Conservation (phyloP, 1,140 invertebrate genomes). For the Drosophila setifemur region DNA sequence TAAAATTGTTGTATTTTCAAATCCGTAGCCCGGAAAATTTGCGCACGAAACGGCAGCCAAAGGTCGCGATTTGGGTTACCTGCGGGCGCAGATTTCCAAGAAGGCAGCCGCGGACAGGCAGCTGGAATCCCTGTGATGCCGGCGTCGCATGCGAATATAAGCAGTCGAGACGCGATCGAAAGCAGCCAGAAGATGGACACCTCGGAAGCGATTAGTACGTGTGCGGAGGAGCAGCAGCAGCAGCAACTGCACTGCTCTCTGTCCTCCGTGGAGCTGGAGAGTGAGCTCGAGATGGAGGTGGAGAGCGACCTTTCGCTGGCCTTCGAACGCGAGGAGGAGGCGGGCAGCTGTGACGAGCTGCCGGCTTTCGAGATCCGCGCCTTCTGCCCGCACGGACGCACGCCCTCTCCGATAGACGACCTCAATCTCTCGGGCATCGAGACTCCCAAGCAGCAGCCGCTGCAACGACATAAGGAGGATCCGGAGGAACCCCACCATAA, state of each 20-base stretch:
- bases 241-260: conserved; percentile 61
- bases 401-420: conserved; percentile 76
- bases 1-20: conserved; percentile 21
- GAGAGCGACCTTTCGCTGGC: conserved; percentile 72
- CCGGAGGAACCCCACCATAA: conserved; percentile 19
- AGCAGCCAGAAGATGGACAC: conserved; percentile 50
- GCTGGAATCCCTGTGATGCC: neutral
- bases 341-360: conserved; percentile 63
- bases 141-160: conserved; percentile 28
- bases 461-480: conserved; percentile 7
- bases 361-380: conserved; percentile 74
- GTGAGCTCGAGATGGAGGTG: conserved; percentile 49
- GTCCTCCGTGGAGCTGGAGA: conserved; percentile 67
- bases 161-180: conserved; percentile 2
- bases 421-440: conserved; percentile 44
- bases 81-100: conserved; percentile 19
- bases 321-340: conserved; percentile 57
- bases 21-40: neutral
- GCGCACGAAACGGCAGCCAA: neutral
- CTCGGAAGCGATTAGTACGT: conserved; percentile 58
- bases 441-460: conserved; percentile 45
- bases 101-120: conserved; percentile 13
- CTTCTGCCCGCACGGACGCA: conserved; percentile 69
- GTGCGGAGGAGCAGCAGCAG: conserved; percentile 49
- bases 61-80: conserved; percentile 10